phyloP scores from a whole-genome alignment of 2,113 vertebrate genomes.

The Scomber colias region DNA sequence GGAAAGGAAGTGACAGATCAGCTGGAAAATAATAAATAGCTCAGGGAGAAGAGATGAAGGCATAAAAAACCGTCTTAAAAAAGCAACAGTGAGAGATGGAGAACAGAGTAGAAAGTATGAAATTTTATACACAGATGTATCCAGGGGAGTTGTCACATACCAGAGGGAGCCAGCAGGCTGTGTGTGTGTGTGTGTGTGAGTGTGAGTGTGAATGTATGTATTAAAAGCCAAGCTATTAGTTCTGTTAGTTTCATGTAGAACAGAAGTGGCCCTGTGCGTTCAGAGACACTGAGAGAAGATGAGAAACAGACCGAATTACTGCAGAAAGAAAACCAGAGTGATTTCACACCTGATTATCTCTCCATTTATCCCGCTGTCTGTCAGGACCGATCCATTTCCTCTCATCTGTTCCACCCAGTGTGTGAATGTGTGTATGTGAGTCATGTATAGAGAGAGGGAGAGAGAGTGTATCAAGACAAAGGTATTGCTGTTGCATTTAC shows the following conservation, averaged over 20 bases:
- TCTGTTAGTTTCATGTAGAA: slow-evolving; percentile 43
- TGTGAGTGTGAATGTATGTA: not conserved
- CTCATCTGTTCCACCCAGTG: slow-evolving; percentile 17
- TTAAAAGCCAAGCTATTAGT: slow-evolving; percentile 26
- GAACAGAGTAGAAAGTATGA: not conserved
- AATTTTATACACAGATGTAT: slow-evolving; percentile 15
- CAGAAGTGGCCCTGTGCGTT: not conserved
- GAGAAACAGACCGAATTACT: slow-evolving; percentile 28
- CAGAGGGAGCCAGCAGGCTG: not conserved
- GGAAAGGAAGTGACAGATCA: not conserved
- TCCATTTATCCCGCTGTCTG: slow-evolving; percentile 36
- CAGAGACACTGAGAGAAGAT: slow-evolving; percentile 10
- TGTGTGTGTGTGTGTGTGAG: too few species aligned
- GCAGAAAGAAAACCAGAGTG: slow-evolving; percentile 35
- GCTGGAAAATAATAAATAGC: not conserved
- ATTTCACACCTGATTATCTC: slow-evolving; percentile 68
- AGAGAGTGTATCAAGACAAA: slow-evolving; percentile 8
- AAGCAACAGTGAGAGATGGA: not conserved
- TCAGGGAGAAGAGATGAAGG: not conserved
- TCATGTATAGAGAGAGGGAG: not conserved
- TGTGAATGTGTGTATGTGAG: not conserved
- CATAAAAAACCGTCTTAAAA: slow-evolving; percentile 1
- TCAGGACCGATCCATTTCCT: slow-evolving; percentile 41
- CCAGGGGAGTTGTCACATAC: not conserved
- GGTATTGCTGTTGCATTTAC: slow-evolving; percentile 7